Evolutionary conservation across 2,797 vertebrate genomes (phyloP), one percentile per base, ranked within the genome.

Genomic region (Pelobates cultripes): DNA sequence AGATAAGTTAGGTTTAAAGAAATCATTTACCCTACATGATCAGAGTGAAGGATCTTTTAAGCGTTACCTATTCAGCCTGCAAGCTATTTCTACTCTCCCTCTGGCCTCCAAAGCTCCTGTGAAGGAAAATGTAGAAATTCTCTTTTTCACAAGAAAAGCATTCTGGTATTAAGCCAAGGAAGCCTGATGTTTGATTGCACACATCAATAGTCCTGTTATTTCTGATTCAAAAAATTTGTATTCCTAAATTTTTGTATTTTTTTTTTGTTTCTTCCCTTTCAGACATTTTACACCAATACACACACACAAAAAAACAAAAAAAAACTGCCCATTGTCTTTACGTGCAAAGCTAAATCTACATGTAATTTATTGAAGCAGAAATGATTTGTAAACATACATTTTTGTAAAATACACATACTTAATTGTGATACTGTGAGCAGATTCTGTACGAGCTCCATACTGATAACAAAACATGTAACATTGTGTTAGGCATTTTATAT

Each of bases 11-110:
- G 51, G 15, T 40, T 43, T 60, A 73, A 73, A 57, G 55, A 73
- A 12, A 77, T 77, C 74, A 72, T 55, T 70, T 79, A 53, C 69
- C 47, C 74, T 72, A 63, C 61, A 69, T 67, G 69, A 72, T 76
- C 60, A 72, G 66, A 70, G 68, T 72, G 80, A 82, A 72, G 75
- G 51, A 77, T 82, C 67, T 82, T 67, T 15, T 10, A 43, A 75
- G 44, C 73, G 12, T 51, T 41, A 44, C 55, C 60, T n/a, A 76
- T 81, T 72, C 45, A 72, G 74, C 57, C 67, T 78, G n/a, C 2
- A 10, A 40, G 80, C 74, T 44, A 66, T 82, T 47, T 47, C 42
- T 71, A 43, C n/a, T 57, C 17, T 57, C 74, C 69, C 69, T 72
- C 42, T 42, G 71, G 80, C 69, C 69, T 43, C 42, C 70, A 43